These are phyloP conservation scores for Cyprinus carpio DNA, from an alignment of 2,113 vertebrate genomes.

Conservation along the genomic window DNA sequence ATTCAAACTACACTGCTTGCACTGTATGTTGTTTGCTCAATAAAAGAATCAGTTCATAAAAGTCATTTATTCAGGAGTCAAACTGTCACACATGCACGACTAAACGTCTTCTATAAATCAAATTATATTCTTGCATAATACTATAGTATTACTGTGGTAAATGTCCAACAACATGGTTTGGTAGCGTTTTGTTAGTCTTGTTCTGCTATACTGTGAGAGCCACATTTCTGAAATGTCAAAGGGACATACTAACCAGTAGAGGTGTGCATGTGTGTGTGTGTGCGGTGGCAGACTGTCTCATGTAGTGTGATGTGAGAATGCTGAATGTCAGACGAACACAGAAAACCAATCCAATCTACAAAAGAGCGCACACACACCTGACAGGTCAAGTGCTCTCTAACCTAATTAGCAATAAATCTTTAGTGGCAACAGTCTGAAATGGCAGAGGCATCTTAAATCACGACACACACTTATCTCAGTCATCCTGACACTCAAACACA, in stretches of 20 bases:
- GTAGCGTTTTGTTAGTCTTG: background rate
- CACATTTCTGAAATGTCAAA: constrained; percentile 3
- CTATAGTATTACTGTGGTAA: background rate
- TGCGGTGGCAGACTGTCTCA: background rate
- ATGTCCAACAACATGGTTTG: background rate
- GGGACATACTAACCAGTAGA: background rate
- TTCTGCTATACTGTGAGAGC: background rate
- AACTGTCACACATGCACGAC: too few relatives aligned
- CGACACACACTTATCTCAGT: constrained; percentile 38
- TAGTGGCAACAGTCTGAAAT: constrained; percentile 63
- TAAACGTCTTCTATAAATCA: background rate
- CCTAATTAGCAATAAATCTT: constrained; percentile 65
- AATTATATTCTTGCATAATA: background rate
- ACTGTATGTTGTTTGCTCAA: too few relatives aligned
- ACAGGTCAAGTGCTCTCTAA: constrained; percentile 56
- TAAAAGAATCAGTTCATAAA: too few relatives aligned
- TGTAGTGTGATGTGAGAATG: constrained; percentile 16
- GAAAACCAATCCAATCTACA: constrained; percentile 38
- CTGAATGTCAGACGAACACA: constrained; percentile 41
- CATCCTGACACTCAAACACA: constrained; percentile 32
- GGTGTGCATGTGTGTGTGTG: background rate
- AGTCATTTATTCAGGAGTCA: too few relatives aligned
- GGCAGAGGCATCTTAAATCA: constrained; percentile 61
- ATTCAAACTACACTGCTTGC: too few relatives aligned
- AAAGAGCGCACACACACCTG: constrained; percentile 14